Evolutionary conservation across 1,140 invertebrate species (phyloP), one percentile per base, ranked within the genome.

Genomic region (Episyrphus balteatus): DNA sequence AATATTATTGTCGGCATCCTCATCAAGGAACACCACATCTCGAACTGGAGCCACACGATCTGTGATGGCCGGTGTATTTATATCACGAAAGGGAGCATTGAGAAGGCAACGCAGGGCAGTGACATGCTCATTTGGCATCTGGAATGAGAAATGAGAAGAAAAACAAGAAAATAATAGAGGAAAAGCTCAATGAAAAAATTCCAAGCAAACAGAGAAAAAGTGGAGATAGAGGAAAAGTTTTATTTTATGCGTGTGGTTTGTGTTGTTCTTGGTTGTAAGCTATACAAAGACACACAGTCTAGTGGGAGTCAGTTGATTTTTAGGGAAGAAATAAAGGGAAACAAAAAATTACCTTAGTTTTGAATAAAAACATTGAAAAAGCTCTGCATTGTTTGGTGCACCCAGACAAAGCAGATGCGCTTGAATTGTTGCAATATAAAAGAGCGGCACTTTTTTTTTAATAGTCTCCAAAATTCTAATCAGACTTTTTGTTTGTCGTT

Each of bases 21-120:
- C 62, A 44, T 65, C 62, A 13, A 65, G 47, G 21, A 62, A 65
- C 19, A 66, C 62, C 19, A 65, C 57, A 48, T 66, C 62, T 36
- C 59, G 61, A 1, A 65, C 57, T 11, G 62, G 57, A 32, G 61
- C 61, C 8, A 62, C 15, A 12, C 62, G 62, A 49, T 65, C 56
- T 45, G 65, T 62, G 46, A 51, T 51, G 9, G 50, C 50, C 37
- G 51, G 52, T 13, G 64, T 64, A 46, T 62, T 56, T 17, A 66
- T 46, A 42, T 66, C 62, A 2, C 60, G 57, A 39, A 65, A 65
- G 14, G 62, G 58, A 3, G 58, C 62, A 42, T 65, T 52, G 11
- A 66, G 42, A 0, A 65, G 46, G 43, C 62, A 66, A 50, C 62
- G 60, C 40, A 66, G 49, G 13, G 62, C 55, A 2, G 62, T 59